phyloP scores from a whole-genome alignment of 2,797 vertebrate species.

The Garrulus glandarius region DNA sequence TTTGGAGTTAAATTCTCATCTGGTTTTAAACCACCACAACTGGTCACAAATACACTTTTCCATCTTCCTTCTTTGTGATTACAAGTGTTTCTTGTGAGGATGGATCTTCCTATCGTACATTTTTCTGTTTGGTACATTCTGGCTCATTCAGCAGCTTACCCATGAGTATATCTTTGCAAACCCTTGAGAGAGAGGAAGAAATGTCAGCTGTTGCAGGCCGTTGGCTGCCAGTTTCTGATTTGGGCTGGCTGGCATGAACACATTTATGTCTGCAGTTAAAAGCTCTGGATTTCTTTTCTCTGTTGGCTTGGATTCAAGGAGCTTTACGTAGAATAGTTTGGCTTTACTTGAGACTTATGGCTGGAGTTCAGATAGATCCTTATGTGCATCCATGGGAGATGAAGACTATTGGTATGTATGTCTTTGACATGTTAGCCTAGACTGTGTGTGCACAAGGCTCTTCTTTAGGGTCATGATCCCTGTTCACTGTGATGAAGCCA shows the following conservation, averaged over 20 bases:
- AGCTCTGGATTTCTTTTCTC: conserved; percentile 13
- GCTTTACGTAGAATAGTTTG: not conserved
- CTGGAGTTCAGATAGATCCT: not conserved
- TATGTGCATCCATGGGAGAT: not conserved
- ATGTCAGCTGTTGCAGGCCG: not conserved
- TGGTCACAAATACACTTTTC: not conserved
- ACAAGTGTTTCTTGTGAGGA: not conserved
- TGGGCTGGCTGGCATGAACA: not conserved
- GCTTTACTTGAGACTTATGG: not conserved
- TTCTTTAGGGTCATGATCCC: not conserved
- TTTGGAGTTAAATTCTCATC: not conserved
- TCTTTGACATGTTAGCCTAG: not conserved
- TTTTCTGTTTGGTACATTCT: not conserved
- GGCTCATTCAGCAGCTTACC: not conserved
- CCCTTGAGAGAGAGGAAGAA: not conserved
- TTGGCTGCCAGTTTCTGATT: conserved; percentile 13
- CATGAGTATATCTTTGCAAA: not conserved
- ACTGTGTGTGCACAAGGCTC: rapidly evolving
- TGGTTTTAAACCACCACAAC: not conserved
- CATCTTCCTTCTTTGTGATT: not conserved
- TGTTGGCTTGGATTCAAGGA: not conserved
- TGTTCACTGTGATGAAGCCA: not conserved
- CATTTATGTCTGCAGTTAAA: not conserved
- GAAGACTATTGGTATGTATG: rapidly evolving
- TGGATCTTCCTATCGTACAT: rapidly evolving